phyloP scores from a whole-genome alignment of 2,888 invertebrate species.

The Folsomia candida region DNA sequence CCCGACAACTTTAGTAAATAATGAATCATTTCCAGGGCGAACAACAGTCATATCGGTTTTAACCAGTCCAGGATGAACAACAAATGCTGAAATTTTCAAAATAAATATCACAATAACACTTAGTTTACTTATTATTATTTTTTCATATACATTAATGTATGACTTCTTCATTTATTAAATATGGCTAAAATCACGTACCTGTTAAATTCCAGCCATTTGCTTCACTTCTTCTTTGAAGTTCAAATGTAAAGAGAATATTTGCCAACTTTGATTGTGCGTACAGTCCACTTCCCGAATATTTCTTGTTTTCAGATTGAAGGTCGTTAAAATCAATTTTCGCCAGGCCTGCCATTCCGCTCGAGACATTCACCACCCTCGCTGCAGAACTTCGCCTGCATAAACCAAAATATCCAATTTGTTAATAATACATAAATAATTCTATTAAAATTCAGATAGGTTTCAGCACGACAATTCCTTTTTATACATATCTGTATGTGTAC shows the following conservation, averaged over 20 bases:
- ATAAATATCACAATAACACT: not conserved
- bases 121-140: too few species aligned
- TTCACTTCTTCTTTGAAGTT: slow-evolving; percentile 2
- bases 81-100: too few species aligned
- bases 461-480: too few species aligned
- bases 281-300: not conserved
- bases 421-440: too few species aligned
- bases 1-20: not conserved
- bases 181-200: not conserved
- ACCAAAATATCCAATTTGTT: too few species aligned
- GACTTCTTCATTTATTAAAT: too few species aligned
- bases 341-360: not conserved
- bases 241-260: not conserved
- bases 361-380: slow-evolving; percentile 3
- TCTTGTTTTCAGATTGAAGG: slow-evolving; percentile 1
- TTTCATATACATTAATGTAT: too few species aligned
- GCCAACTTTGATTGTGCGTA: slow-evolving; percentile 11
- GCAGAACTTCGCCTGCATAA: not conserved
- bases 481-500: not conserved
- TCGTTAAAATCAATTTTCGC: slow-evolving; percentile 1
- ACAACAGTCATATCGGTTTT: not conserved
- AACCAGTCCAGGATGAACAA: not conserved
- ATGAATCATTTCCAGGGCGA: not conserved
- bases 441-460: too few species aligned
- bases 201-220: not conserved